Percentiles rank a stretch among this genome's conserved stretches.
These are phyloP conservation scores for Oscheius sp. DNA, from an alignment of 2,888 invertebrate species.

Conservation along the genomic window DNA sequence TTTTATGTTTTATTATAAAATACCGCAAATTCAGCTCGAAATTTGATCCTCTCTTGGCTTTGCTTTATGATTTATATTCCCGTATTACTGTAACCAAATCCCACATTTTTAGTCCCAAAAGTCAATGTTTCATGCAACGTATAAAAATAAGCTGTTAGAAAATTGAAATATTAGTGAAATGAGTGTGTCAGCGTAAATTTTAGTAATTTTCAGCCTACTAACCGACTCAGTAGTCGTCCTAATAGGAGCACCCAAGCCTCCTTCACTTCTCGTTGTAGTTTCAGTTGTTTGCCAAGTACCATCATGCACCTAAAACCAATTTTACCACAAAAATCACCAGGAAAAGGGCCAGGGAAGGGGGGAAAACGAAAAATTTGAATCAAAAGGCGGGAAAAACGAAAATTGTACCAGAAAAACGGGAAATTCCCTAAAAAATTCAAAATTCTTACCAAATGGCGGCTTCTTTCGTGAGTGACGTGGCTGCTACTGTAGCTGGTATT, in stretches of 20 bases:
- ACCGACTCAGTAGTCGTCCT: slow-evolving; percentile 15
- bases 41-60: too few species aligned
- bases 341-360: neutral
- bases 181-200: too few species aligned
- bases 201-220: neutral
- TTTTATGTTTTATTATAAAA: too few species aligned
- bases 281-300: slow-evolving; percentile 67
- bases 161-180: too few species aligned
- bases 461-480: slow-evolving; percentile 49
- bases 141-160: too few species aligned
- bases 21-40: too few species aligned
- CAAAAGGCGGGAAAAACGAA: neutral
- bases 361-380: too few species aligned
- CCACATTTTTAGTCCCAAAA: too few species aligned
- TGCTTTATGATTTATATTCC: too few species aligned
- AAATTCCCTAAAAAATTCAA: too few species aligned
- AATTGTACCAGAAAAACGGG: neutral
- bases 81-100: too few species aligned
- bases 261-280: slow-evolving; percentile 62
- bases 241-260: slow-evolving; percentile 41
- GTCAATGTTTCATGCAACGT: too few species aligned
- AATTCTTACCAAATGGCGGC: slow-evolving; percentile 45
- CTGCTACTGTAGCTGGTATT: slow-evolving; percentile 46
- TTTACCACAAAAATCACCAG: neutral
- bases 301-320: slow-evolving; percentile 56